Percentiles rank a stretch among this genome's conserved stretches.
Evolutionary conservation across 1,140 invertebrate species (phyloP).

Genomic region (Pogonomyrmex californicus): DNA sequence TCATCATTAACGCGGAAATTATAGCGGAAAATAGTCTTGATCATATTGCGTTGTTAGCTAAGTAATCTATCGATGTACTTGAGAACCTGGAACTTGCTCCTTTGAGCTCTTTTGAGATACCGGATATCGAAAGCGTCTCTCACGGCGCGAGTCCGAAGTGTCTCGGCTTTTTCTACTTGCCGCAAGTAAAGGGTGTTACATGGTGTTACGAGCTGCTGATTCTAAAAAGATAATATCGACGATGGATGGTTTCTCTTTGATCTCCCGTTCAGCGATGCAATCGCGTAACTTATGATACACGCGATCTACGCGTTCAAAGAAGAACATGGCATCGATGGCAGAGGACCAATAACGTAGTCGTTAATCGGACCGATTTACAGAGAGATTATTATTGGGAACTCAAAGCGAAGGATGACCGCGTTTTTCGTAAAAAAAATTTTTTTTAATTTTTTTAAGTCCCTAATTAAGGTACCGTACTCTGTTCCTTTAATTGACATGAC

Average conservation of each 20-base stretch:
- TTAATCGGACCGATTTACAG: constrained; percentile 31
- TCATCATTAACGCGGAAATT: not conserved
- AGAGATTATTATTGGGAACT: constrained; percentile 30
- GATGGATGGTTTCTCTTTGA: constrained; percentile 41
- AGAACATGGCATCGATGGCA: not conserved
- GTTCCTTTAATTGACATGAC: not conserved
- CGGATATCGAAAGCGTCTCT: constrained; percentile 23
- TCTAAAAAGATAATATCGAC: constrained; percentile 50
- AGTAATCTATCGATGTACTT: not conserved
- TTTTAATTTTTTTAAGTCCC: not conserved
- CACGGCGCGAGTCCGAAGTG: not conserved
- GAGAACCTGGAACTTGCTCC: not conserved
- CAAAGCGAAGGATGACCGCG: not conserved
- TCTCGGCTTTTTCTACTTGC: constrained; percentile 11
- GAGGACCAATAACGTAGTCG: not conserved
- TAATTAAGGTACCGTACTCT: not conserved
- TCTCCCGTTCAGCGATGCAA: constrained; percentile 1
- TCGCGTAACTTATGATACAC: constrained; percentile 15
- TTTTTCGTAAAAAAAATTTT: not conserved
- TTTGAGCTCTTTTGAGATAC: constrained; percentile 30
- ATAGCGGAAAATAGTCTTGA: not conserved
- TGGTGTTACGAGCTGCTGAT: constrained; percentile 43
- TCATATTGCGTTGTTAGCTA: not conserved
- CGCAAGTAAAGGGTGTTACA: constrained; percentile 30
- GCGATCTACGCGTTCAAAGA: constrained; percentile 29